These are phyloP conservation scores for Gonioctena quinquepunctata DNA, from an alignment of 1,140 invertebrate genomes.

Conservation along the genomic window DNA sequence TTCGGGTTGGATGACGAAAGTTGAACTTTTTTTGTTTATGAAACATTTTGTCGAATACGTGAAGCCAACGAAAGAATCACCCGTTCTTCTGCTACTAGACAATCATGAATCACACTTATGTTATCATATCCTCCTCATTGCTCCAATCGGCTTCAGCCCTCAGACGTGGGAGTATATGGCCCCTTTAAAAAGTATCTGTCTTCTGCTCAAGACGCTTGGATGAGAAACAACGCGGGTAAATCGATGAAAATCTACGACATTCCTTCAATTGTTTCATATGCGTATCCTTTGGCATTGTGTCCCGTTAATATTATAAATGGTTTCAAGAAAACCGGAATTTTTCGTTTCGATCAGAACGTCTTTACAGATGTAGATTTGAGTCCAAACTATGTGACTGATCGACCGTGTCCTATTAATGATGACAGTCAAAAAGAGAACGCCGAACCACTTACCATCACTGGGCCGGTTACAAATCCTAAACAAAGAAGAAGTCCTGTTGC, in stretches of 20 bases:
- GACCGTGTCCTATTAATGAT: no score
- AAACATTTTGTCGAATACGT: constrained; percentile 47
- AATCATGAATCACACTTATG: constrained; percentile 45
- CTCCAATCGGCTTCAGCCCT: constrained; percentile 55
- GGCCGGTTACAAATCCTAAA: no score
- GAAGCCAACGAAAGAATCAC: constrained; percentile 39
- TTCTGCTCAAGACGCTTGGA: constrained; percentile 52
- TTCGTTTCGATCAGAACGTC: constrained; percentile 42
- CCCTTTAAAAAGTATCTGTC: constrained; percentile 53
- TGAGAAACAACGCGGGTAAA: constrained; percentile 55
- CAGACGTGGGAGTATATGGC: constrained; percentile 52
- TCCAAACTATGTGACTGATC: no score
- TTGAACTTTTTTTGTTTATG: constrained; percentile 46
- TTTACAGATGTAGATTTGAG: no score
- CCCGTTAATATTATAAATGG: constrained; percentile 55
- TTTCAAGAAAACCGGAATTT: constrained; percentile 53
- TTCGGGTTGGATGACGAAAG: constrained; percentile 14
- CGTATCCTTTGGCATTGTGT: constrained; percentile 52
- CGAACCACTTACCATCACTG: no score
- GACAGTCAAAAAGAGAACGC: no score
- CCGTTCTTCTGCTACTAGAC: constrained; percentile 43
- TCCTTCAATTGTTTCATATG: constrained; percentile 29
- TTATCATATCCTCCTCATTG: constrained; percentile 53
- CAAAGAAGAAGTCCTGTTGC: no score
- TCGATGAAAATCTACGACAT: constrained; percentile 59